Percentiles rank a stretch among this genome's conserved stretches.
Conservation (phyloP, 2,113 vertebrate species). For the Nannobrachium achirus region DNA sequence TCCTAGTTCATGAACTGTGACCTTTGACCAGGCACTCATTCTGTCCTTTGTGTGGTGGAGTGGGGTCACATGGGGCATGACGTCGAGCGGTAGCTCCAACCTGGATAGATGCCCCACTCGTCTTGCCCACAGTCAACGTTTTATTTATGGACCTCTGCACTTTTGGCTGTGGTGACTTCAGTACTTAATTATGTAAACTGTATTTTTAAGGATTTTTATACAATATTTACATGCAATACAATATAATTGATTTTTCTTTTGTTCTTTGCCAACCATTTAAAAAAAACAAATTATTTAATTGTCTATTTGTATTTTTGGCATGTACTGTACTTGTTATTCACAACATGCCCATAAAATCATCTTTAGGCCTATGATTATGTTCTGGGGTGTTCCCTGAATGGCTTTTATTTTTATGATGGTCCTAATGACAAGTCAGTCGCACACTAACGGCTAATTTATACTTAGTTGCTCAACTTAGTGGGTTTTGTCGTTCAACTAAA, state of each 20-base stretch:
- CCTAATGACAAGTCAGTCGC: slow-evolving; percentile 65
- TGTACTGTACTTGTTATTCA: slow-evolving; percentile 71
- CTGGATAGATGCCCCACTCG: slow-evolving; percentile 57
- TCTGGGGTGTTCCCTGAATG: slow-evolving; percentile 43
- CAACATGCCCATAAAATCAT: slow-evolving; percentile 64
- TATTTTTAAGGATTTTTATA: slow-evolving; percentile 87
- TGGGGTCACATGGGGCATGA: slow-evolving; percentile 17
- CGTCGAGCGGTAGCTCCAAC: slow-evolving; percentile 39
- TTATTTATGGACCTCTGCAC: slow-evolving; percentile 87
- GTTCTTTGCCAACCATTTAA: slow-evolving; percentile 66
- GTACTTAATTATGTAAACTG: slow-evolving; percentile 85
- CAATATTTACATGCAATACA: slow-evolving; percentile 86
- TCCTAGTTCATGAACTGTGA: slow-evolving; percentile 80
- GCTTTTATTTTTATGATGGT: slow-evolving; percentile 40
- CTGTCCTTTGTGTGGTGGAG: slow-evolving; percentile 56
- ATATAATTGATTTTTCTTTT: slow-evolving; percentile 69
- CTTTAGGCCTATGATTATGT: slow-evolving; percentile 51
- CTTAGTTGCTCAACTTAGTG: no score
- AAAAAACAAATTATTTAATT: slow-evolving; percentile 70
- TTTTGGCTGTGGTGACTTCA: slow-evolving; percentile 86
- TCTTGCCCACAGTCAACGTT: slow-evolving; percentile 73
- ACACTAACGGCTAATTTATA: slow-evolving; percentile 22
- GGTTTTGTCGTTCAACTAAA: no score
- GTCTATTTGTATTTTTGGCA: slow-evolving; percentile 66
- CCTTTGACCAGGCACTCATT: slow-evolving; percentile 76